Percentiles rank a stretch among this genome's conserved stretches.
Evolutionary conservation across 2,797 vertebrate genomes (phyloP).

Genomic region (Lepilemur ruficaudatus): DNA sequence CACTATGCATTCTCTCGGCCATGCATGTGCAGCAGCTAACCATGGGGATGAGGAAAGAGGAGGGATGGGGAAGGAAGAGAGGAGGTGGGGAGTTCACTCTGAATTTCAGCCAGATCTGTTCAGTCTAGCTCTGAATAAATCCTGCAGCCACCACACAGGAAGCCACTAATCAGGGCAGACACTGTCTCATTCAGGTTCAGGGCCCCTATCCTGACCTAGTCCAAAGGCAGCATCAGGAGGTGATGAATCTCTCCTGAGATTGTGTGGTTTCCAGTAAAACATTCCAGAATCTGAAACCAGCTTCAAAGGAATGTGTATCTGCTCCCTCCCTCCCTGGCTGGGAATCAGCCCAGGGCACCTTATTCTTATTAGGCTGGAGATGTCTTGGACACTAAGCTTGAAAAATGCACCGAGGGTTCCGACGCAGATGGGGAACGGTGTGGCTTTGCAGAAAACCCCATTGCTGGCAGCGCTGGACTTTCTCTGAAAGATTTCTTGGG

Average conservation of each 20-base stretch:
- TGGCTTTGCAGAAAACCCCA: conserved; percentile 7
- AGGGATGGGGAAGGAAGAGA: neutral
- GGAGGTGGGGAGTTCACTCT: neutral
- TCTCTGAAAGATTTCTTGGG: conserved; percentile 48
- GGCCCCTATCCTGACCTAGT: conserved; percentile 47
- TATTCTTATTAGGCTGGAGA: conserved; percentile 64
- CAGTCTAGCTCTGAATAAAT: conserved; percentile 43
- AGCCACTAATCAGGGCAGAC: conserved; percentile 52
- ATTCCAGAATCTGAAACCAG: conserved; percentile 71
- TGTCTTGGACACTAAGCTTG: conserved; percentile 47
- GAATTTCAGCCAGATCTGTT: conserved; percentile 45
- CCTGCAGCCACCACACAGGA: conserved; percentile 44
- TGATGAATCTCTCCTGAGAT: conserved; percentile 75
- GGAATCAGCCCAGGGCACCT: conserved; percentile 65
- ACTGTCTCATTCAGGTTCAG: conserved; percentile 25
- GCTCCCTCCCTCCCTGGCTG: conserved; percentile 51
- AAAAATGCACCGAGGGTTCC: conserved; percentile 59
- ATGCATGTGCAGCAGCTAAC: neutral
- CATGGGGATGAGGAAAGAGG: neutral
- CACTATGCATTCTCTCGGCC: neutral
- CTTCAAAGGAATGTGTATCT: conserved; percentile 72
- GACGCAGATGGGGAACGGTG: conserved; percentile 61
- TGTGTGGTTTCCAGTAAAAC: conserved; percentile 74
- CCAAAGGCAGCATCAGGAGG: conserved; percentile 22
- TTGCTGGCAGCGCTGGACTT: conserved; percentile 38